phyloP scores from a whole-genome alignment of 2,888 invertebrate species.

The Neoascia interrupta region DNA sequence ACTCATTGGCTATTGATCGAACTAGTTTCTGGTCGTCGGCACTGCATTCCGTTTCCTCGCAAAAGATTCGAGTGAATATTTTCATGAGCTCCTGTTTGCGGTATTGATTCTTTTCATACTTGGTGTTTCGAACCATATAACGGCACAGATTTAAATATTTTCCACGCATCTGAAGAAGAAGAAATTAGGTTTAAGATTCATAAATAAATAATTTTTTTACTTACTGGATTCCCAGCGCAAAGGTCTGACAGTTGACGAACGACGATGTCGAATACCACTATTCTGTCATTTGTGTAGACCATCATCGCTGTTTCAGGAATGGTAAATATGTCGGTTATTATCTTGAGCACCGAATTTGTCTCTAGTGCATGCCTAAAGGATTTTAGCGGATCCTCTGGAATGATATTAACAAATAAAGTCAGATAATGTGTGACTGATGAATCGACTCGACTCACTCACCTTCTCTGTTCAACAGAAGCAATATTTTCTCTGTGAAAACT shows the following conservation, averaged over 20 bases:
- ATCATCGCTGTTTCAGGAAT: conserved; percentile 89
- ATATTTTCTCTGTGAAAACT: conserved; percentile 93
- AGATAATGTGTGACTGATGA: background rate
- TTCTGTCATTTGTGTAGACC: conserved; percentile 97
- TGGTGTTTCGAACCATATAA: conserved; percentile 89
- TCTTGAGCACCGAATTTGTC: conserved; percentile 92
- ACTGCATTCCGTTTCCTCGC: conserved; percentile 89
- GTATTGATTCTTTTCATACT: conserved; percentile 89
- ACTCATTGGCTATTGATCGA: conserved; percentile 90
- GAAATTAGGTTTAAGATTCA: conserved; percentile 17
- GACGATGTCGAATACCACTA: conserved; percentile 95
- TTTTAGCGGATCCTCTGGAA: conserved; percentile 91
- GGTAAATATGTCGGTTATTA: conserved; percentile 92
- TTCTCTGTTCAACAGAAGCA: conserved; percentile 93
- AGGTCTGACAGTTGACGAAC: conserved; percentile 94
- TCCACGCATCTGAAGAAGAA: conserved; percentile 83
- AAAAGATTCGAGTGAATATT: conserved; percentile 92
- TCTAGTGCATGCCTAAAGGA: conserved; percentile 91
- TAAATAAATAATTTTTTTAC: conserved; percentile 18
- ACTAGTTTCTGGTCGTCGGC: conserved; percentile 88
- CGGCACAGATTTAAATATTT: conserved; percentile 90
- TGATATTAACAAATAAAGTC: no score
- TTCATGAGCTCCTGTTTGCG: conserved; percentile 90
- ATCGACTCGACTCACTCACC: conserved; percentile 81
- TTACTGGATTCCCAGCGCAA: conserved; percentile 91